Conservation (phyloP, 1,140 invertebrate genomes). For the Whitmania pigra region DNA sequence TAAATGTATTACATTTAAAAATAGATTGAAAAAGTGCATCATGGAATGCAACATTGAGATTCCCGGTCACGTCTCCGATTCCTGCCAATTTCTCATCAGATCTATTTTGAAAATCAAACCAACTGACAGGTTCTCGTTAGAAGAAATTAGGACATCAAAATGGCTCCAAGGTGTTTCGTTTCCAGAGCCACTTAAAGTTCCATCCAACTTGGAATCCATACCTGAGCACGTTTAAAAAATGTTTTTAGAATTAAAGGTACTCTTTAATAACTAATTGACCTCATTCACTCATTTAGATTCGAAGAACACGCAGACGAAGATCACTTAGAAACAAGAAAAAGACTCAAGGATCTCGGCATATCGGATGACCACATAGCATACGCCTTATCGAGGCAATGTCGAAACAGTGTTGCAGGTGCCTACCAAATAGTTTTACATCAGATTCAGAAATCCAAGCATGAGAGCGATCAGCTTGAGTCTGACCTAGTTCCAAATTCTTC, state of each 20-base stretch:
- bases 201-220: slow-evolving; percentile 32
- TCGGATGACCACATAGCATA: slow-evolving; percentile 44
- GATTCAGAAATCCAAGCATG: slow-evolving; percentile 37
- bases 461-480: background rate
- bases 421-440: slow-evolving; percentile 51
- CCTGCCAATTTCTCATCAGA: slow-evolving; percentile 40
- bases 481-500: too few species aligned
- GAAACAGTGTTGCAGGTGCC: slow-evolving; percentile 48
- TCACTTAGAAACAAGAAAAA: slow-evolving; percentile 40
- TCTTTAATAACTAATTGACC: background rate
- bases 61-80: slow-evolving; percentile 38
- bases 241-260: background rate
- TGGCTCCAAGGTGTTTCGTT: slow-evolving; percentile 45
- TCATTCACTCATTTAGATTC: slow-evolving; percentile 18
- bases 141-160: slow-evolving; percentile 44
- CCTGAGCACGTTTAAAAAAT: slow-evolving; percentile 23
- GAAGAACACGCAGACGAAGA: slow-evolving; percentile 31
- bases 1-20: background rate
- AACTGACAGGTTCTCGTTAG: slow-evolving; percentile 43
- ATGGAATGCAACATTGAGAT: slow-evolving; percentile 51
- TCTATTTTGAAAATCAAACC: slow-evolving; percentile 46
- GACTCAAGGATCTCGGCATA: slow-evolving; percentile 47
- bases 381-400: slow-evolving; percentile 42
- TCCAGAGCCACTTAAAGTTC: slow-evolving; percentile 33
- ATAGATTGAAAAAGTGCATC: slow-evolving; percentile 54